A percentile compares a stretch with the other conserved stretches of the same genome.
phyloP scores from a whole-genome alignment of 2,113 vertebrate species.

The Bagarius yarrelli region DNA sequence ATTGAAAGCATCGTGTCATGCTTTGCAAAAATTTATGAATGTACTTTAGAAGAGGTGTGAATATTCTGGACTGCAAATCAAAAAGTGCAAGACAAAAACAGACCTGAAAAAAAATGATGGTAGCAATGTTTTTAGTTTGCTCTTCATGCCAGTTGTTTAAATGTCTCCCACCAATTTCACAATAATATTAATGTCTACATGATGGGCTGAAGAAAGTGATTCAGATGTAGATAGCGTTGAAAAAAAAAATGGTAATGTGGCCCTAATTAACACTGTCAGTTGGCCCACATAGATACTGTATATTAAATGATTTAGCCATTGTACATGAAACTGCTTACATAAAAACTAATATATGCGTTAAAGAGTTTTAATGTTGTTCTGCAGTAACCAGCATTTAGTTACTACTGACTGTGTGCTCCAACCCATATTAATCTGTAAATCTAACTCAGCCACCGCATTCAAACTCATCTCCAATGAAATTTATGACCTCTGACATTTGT shows the following conservation, averaged over 20 bases:
- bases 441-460: neutral
- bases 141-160: neutral
- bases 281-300: too few species aligned
- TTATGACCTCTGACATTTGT: constrained; percentile 40
- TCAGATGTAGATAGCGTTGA: neutral
- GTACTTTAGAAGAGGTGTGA: neutral
- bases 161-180: neutral
- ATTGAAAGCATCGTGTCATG: neutral
- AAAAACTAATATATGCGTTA: too few species aligned
- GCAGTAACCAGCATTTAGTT: neutral
- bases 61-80: constrained; percentile 1
- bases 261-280: too few species aligned
- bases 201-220: constrained; percentile 9
- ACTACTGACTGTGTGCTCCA: neutral
- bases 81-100: neutral
- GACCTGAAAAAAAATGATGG: neutral
- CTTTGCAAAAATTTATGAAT: constrained; percentile 7
- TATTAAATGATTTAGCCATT: too few species aligned
- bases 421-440: neutral
- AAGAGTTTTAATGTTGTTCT: neutral
- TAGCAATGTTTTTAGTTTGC: neutral
- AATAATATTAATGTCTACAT: constrained; percentile 31
- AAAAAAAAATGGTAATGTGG: too few species aligned
- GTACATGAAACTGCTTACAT: too few species aligned
- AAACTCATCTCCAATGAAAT: neutral